Percentiles rank a stretch among this genome's conserved stretches.
phyloP scores from a whole-genome alignment of 2,797 vertebrate genomes.

The Anguilla obscura region DNA sequence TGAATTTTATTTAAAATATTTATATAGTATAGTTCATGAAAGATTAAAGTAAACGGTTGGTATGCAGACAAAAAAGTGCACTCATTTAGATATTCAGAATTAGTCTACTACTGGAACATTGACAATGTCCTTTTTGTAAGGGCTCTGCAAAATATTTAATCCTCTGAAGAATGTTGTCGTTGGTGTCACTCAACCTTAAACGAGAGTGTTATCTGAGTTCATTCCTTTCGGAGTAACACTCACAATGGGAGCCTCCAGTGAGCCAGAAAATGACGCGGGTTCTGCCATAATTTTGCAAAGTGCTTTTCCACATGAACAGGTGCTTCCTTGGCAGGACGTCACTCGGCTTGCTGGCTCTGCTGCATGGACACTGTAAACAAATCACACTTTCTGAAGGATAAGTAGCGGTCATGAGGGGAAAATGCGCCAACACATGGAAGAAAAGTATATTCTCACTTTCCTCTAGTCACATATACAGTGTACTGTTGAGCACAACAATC shows the following conservation, averaged over 20 bases:
- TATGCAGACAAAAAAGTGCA: too few species aligned
- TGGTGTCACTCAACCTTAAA: conserved; percentile 17
- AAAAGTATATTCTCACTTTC: conserved; percentile 41
- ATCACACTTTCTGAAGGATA: conserved; percentile 42
- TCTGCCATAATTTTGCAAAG: conserved; percentile 24
- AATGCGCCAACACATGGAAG: conserved; percentile 37
- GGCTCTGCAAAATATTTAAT: neutral
- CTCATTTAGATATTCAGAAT: neutral
- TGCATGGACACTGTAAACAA: conserved; percentile 35
- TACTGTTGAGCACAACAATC: neutral
- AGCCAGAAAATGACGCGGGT: conserved; percentile 43
- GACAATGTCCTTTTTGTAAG: conserved; percentile 6
- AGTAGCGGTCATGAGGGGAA: conserved; percentile 44
- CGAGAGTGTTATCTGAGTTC: conserved; percentile 50
- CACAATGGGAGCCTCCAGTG: conserved; percentile 45
- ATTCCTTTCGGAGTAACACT: conserved; percentile 46
- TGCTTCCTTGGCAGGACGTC: conserved; percentile 60
- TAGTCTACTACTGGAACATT: neutral
- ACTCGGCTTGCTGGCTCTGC: neutral
- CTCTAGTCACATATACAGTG: conserved; percentile 47
- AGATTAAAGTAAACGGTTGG: too few species aligned
- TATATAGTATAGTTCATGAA: too few species aligned
- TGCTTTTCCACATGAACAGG: conserved; percentile 58
- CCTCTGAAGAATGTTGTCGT: neutral
- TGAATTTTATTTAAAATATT: too few species aligned